Evolutionary conservation across 2,113 vertebrate species (phyloP), one percentile per base, ranked within the genome.

Genomic region (Macquaria australasica): DNA sequence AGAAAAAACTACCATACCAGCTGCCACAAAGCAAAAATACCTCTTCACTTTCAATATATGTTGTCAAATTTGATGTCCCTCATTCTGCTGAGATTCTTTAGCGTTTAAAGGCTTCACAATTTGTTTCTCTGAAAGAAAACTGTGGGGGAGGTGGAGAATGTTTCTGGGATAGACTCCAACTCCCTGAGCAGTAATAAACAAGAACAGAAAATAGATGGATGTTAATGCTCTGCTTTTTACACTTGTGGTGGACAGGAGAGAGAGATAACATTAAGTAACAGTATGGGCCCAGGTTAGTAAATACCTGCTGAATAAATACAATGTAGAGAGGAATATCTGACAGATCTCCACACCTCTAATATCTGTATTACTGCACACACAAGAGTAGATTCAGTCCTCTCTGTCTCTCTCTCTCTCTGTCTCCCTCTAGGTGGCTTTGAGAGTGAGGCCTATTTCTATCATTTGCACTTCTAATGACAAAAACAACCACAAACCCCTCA

Each of bases 121-220:
- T 48, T 39, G n/a, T 34, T 34, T 69, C 39, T 64, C 28, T 56
- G 37, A 55, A 37, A 66, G 28, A 62, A 55, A 60, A 28, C 15
- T 53, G 77, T 74, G 63, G 73, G 66, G 59, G 58, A 45, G 63
- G 56, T 75, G 41, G 50, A 67, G 74, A 72, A 39, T 51, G 69
- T 63, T 70, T 77, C 28, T 81, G 64, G 72, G 48, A 81, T 1
- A 28, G 23, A 69, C 51, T 62, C 78, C 78, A 81, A 66, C 58
- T 15, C 39, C 55, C 53, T 37, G 41, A 53, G 23, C 21, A 50
- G 53, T 20, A 66, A 73, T 51, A 59, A 77, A 20, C 31, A 64
- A 39, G 28, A 56, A n/a, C 59, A 77, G 28, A 41, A 87, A 73
- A 74, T 16, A 14, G 50, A 77, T 10, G 37, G 8, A 39, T 70